Percentiles rank a stretch among this genome's conserved stretches.
These are phyloP conservation scores for Thecocarcelia acutangulata DNA, from an alignment of 2,888 invertebrate species.

Conservation along the genomic window DNA sequence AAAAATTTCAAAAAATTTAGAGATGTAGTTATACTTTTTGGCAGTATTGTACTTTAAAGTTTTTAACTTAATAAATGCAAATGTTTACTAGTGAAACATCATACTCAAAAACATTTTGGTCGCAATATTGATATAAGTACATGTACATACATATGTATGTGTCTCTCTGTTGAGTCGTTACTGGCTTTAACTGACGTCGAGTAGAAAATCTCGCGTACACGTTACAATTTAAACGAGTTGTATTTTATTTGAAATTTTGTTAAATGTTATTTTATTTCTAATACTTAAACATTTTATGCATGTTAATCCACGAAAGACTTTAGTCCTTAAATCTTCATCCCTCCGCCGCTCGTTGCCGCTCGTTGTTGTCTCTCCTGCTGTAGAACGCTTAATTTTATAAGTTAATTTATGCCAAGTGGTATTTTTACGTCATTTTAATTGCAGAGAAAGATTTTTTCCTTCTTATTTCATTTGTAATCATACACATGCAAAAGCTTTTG, in stretches of 20 bases:
- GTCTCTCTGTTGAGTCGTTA: slow-evolving; percentile 32
- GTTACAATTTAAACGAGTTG: slow-evolving; percentile 34
- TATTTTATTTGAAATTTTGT: slow-evolving; percentile 45
- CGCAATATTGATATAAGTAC: neutral
- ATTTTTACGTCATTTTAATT: slow-evolving; percentile 68
- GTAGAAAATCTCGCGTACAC: slow-evolving; percentile 13
- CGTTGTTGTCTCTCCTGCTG: slow-evolving; percentile 2
- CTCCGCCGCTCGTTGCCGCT: neutral
- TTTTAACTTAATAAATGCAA: slow-evolving; percentile 43
- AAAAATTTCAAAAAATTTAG: too few relatives aligned
- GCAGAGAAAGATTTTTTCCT: slow-evolving; percentile 48
- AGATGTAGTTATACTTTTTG: neutral
- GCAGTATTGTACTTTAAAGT: neutral
- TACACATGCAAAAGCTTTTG: slow-evolving; percentile 27
- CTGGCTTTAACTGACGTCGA: slow-evolving; percentile 38
- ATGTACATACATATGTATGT: slow-evolving; percentile 33
- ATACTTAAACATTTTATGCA: slow-evolving; percentile 79
- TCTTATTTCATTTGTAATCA: slow-evolving; percentile 15
- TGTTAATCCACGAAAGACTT: slow-evolving; percentile 73
- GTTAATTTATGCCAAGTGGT: slow-evolving; percentile 71
- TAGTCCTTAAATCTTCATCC: slow-evolving; percentile 37
- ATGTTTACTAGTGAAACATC: slow-evolving; percentile 53
- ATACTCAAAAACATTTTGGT: slow-evolving; percentile 4
- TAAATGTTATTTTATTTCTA: slow-evolving; percentile 62
- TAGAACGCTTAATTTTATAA: slow-evolving; percentile 48